These are phyloP conservation scores for Oophaga sylvatica DNA, from an alignment of 2,797 vertebrate genomes.

Conservation along the genomic window DNA sequence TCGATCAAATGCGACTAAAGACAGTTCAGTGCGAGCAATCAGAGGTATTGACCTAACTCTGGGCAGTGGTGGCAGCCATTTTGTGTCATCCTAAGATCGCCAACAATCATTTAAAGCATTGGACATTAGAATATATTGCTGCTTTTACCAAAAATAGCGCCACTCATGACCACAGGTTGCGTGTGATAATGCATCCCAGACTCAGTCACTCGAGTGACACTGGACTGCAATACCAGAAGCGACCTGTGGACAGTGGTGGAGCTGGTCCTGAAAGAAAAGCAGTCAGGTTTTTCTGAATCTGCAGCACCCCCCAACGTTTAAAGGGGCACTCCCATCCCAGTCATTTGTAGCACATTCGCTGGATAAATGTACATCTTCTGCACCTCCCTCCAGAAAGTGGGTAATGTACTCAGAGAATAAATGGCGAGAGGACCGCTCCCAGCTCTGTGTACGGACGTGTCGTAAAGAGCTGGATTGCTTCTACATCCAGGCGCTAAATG, in stretches of 20 bases:
- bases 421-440: too few relatives aligned
- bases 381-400: too few relatives aligned
- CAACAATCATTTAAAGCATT: background rate
- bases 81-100: slow-evolving; percentile 2
- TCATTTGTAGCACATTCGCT: too few relatives aligned
- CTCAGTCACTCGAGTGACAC: background rate
- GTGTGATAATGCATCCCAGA: background rate
- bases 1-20: background rate
- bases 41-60: background rate
- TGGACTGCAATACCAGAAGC: background rate
- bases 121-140: background rate
- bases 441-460: too few relatives aligned
- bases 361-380: too few relatives aligned
- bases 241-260: background rate
- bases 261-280: background rate
- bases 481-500: too few relatives aligned
- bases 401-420: too few relatives aligned
- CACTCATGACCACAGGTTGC: background rate
- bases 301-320: too few relatives aligned
- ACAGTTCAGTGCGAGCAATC: background rate
- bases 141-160: background rate
- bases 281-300: background rate
- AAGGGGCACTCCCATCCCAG: too few relatives aligned
- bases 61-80: background rate
- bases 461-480: too few relatives aligned